These are phyloP conservation scores for Stercorarius parasiticus DNA, from an alignment of 2,113 vertebrate genomes.

Conservation along the genomic window DNA sequence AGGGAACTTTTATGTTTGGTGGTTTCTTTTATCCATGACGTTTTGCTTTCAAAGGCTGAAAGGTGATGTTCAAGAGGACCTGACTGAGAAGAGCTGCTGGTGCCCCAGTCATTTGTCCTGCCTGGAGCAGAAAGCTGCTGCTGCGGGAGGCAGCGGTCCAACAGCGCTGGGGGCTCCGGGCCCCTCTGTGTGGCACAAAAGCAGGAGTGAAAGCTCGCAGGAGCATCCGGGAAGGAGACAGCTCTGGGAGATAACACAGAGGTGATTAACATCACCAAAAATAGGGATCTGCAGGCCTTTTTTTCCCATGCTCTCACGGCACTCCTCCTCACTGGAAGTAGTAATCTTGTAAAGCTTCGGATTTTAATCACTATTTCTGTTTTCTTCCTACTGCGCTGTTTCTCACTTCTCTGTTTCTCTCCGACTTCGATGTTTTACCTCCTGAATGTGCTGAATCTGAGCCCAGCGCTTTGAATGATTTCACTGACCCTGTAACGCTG, in stretches of 20 bases:
- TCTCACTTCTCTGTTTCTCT: not conserved
- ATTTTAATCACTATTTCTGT: conserved; percentile 2
- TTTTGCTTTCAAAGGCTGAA: not conserved
- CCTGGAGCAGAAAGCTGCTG: not conserved
- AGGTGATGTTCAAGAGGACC: not conserved
- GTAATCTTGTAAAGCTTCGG: not conserved
- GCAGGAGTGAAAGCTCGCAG: not conserved
- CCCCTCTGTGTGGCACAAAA: not conserved
- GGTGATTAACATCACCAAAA: conserved; percentile 13
- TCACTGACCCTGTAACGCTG: not conserved
- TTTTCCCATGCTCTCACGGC: not conserved
- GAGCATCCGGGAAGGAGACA: not conserved
- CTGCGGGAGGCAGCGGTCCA: rapidly evolving
- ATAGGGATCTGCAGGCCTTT: not conserved
- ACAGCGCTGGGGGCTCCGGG: not conserved
- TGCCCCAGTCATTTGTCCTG: not conserved
- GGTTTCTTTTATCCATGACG: not conserved
- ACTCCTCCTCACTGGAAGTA: conserved; percentile 45
- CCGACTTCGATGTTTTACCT: not conserved
- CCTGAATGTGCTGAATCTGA: not conserved
- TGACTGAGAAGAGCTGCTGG: not conserved
- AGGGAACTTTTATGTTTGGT: not conserved
- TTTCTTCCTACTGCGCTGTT: not conserved
- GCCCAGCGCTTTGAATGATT: not conserved
- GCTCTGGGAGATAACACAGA: not conserved